Percentiles rank a stretch among this genome's conserved stretches.
phyloP scores from a whole-genome alignment of 2,113 vertebrate species.

The Xerus inauris region DNA sequence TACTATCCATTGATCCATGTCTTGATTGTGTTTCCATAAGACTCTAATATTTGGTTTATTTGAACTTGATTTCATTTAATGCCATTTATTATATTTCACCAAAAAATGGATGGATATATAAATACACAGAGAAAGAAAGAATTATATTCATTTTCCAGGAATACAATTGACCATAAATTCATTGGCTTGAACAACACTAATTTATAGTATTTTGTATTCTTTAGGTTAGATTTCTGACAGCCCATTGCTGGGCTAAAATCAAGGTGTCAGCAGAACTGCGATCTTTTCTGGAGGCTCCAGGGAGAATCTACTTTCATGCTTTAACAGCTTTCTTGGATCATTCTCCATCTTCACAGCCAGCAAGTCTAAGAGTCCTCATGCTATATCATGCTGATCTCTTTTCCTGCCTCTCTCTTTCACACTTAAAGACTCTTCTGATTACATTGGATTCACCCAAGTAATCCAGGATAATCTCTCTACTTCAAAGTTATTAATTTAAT shows the following conservation, averaged over 20 bases:
- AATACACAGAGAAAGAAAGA: background rate
- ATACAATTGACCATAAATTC: background rate
- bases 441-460: background rate
- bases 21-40: background rate
- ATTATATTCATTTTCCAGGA: background rate
- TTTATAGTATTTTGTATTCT: background rate
- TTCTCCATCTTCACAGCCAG: background rate
- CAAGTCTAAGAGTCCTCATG: background rate
- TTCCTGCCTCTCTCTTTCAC: background rate
- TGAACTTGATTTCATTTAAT: conserved; percentile 27
- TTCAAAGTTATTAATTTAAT: background rate
- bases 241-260: background rate
- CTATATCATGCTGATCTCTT: background rate
- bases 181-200: background rate
- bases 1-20: background rate
- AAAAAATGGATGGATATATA: background rate
- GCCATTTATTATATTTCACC: background rate
- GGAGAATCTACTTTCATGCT: background rate
- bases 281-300: background rate
- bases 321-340: background rate
- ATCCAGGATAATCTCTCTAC: background rate
- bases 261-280: background rate
- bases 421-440: background rate
- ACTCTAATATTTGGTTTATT: background rate
- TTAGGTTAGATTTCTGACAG: background rate